Base-by-base conservation (phyloP, 1,140 invertebrate genomes). In the Orchestia grillus region DNA sequence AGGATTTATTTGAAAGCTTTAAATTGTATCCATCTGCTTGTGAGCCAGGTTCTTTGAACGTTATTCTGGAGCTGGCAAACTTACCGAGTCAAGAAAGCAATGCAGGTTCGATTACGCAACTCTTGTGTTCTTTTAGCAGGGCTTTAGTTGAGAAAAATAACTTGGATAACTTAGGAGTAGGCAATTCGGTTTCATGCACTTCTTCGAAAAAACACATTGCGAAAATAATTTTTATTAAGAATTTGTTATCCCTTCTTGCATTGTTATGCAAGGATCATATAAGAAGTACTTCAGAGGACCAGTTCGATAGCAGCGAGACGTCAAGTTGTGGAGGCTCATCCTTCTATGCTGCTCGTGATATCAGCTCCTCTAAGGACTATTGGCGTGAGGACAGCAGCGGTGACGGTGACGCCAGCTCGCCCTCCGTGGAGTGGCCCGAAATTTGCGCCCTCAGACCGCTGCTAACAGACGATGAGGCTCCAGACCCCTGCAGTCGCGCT, bases 201-300 rank as follows among this genome's bases (percentile, higher is more conserved):
- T 77, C 62, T 1, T 77, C 62, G 36, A 77, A 77, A 8, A 77
- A 28, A 36, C 11, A 77, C 62, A 77, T 77, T 77, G 15, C 62
- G 36, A 77, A 77, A 77, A 77, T 77, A 77, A 77, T 77, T 77
- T 77, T 77, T 77, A 77, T 77, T 77, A 77, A 77, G 62, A 77
- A 77, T 77, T 77, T 77, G 36, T 28, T 77, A 77, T 77, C 62
- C 3, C 62, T 77, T 77, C 62, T 77, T 77, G 62, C 62, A 19
- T 36, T 77, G 28, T 23, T 77, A 77, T 77, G 62, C 62, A 8
- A 77, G 36, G 62, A 77, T 77, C 62, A 77, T 36, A 28, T 36
- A 36, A 77, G 36, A 77, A 77, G 36, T 36, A 77, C 28, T 77
- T 77, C 62, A 77, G 62, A 77, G 62, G 28, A 77, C 28, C 15